Conservation (phyloP, 2,113 vertebrate species). For the Muscicapa adusta region DNA sequence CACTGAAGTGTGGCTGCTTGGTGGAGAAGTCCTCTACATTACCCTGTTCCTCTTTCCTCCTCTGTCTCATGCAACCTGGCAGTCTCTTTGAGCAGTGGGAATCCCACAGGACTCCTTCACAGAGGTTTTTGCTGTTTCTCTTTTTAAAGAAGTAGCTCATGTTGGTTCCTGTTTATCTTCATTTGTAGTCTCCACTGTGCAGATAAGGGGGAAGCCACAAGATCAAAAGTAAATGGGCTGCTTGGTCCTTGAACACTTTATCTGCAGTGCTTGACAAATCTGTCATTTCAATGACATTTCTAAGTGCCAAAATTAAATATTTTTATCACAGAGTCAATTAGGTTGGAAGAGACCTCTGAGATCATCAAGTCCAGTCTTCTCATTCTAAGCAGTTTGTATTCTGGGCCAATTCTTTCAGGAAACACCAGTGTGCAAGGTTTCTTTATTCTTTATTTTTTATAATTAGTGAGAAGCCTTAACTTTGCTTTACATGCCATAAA, state of each 20-base stretch:
- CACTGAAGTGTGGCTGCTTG: fast-evolving
- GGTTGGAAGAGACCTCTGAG: background rate
- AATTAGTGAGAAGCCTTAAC: background rate
- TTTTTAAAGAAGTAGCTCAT: background rate
- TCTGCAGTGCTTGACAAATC: background rate
- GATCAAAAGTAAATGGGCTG: background rate
- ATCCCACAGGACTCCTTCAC: background rate
- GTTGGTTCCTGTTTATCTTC: background rate
- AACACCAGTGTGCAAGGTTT: background rate
- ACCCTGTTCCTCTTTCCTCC: background rate
- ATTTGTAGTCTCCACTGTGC: background rate
- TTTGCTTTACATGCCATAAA: background rate
- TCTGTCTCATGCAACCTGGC: background rate
- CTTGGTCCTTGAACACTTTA: background rate
- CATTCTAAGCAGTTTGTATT: background rate
- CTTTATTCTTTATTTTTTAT: background rate
- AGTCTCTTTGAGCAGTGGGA: background rate
- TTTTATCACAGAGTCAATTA: background rate
- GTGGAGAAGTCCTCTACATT: background rate
- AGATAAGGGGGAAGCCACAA: background rate
- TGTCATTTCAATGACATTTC: background rate
- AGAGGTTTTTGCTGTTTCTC: background rate
- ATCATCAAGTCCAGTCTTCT: background rate
- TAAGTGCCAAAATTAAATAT: background rate
- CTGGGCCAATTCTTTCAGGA: background rate